phyloP scores from a whole-genome alignment of 1,140 invertebrate species.

The Anastrepha ludens region DNA sequence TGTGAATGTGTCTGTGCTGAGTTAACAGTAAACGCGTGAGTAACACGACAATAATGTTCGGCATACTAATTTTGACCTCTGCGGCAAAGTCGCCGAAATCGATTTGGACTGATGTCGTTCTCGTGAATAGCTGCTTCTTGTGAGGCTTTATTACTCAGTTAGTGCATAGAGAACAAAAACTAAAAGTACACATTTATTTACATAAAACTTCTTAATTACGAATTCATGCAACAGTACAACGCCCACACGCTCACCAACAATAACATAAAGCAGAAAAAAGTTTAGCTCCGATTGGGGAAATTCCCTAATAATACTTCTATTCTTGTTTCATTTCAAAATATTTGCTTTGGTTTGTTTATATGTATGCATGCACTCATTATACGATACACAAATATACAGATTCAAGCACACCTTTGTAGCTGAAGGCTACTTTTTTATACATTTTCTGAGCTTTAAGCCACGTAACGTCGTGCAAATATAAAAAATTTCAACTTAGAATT shows the following conservation, averaged over 20 bases:
- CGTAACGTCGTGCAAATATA: neutral
- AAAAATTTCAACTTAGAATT: neutral
- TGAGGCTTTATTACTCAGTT: neutral
- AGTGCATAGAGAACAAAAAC: neutral
- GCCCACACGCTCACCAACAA: neutral
- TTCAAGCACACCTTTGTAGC: neutral
- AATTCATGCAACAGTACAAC: constrained; percentile 11
- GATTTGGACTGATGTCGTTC: neutral
- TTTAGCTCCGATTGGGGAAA: too few species aligned
- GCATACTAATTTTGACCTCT: constrained; percentile 28
- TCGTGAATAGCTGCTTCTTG: neutral
- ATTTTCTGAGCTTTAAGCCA: neutral
- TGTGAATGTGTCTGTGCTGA: neutral
- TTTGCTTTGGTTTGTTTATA: too few species aligned
- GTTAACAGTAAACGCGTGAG: constrained; percentile 36
- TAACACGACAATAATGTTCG: neutral
- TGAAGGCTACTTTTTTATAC: neutral
- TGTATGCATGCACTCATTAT: too few species aligned
- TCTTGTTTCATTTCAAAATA: too few species aligned
- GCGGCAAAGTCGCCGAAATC: neutral
- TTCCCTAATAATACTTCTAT: too few species aligned
- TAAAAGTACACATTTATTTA: neutral
- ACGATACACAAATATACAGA: neutral
- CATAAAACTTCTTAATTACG: neutral
- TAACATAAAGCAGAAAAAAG: neutral